These are phyloP conservation scores for Shargacucullia verbasci DNA, from an alignment of 2,888 invertebrate genomes.

Conservation along the genomic window DNA sequence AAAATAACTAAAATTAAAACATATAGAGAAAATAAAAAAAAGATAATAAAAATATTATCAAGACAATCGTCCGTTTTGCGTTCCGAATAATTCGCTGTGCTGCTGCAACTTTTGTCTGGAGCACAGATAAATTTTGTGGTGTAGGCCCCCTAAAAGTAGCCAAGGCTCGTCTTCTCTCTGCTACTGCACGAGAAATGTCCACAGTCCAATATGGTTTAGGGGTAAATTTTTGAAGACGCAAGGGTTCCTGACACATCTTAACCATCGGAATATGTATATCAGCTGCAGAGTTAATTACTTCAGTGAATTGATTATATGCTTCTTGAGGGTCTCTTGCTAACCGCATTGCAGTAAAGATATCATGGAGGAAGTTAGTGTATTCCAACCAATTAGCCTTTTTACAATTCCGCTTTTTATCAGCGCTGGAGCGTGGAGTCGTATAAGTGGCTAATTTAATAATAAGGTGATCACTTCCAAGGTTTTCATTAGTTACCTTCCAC, in stretches of 20 bases:
- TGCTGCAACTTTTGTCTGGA: slow-evolving; percentile 27
- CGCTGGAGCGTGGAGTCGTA: not conserved
- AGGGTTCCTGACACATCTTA: slow-evolving; percentile 24
- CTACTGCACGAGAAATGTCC: slow-evolving; percentile 46
- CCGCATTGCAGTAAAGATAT: not conserved
- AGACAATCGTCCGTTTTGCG: slow-evolving; percentile 16
- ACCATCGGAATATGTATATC: not conserved
- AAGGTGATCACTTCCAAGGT: not conserved
- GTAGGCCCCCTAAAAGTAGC: slow-evolving; percentile 46
- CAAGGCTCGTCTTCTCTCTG: slow-evolving; percentile 42
- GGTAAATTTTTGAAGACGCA: slow-evolving; percentile 22
- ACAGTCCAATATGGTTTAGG: slow-evolving; percentile 55
- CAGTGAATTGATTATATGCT: not conserved
- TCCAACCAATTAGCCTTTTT: not conserved
- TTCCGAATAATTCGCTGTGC: slow-evolving; percentile 27
- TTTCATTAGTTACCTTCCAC: not conserved
- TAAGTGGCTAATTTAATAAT: not conserved
- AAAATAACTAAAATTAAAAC: too few species aligned
- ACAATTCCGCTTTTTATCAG: not conserved
- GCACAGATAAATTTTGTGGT: slow-evolving; percentile 31
- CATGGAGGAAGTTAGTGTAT: not conserved
- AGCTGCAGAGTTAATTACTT: not conserved
- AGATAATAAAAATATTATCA: too few species aligned
- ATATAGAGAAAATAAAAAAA: too few species aligned
- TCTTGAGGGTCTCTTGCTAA: not conserved